phyloP scores from a whole-genome alignment of 2,113 vertebrate species.

The Hippoglossus stenolepis region DNA sequence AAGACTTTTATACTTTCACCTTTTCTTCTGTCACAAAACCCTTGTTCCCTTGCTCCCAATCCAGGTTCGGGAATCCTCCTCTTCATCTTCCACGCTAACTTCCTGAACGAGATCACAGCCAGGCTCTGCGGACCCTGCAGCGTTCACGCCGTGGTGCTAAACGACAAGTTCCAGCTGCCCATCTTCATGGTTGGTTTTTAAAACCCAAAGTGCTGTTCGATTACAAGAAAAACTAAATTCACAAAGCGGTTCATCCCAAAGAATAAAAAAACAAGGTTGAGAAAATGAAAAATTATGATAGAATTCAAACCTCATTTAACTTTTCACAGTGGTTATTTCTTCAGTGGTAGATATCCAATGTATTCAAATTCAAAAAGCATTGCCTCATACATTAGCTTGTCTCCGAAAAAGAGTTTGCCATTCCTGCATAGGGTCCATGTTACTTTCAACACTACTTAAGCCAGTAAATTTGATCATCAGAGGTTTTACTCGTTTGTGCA shows the following conservation, averaged over 20 bases:
- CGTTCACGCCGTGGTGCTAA: constrained; percentile 95
- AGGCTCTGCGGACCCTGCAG: constrained; percentile 94
- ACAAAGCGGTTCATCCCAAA: not conserved
- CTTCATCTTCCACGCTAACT: constrained; percentile 96
- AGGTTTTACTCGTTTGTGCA: too few species aligned
- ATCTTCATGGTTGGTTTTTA: constrained; percentile 89
- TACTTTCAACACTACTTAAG: too few species aligned
- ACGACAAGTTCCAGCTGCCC: constrained; percentile 97
- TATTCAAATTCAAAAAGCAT: too few species aligned
- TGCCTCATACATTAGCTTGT: too few species aligned
- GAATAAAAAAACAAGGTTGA: not conserved
- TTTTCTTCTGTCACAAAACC: not conserved
- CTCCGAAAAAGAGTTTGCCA: too few species aligned
- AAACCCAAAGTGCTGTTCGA: not conserved
- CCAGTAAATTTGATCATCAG: too few species aligned
- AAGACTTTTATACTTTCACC: not conserved
- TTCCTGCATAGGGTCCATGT: too few species aligned
- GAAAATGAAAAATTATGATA: not conserved
- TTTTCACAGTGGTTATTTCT: too few species aligned
- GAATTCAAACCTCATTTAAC: too few species aligned
- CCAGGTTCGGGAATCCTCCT: constrained; percentile 93
- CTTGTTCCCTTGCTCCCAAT: not conserved
- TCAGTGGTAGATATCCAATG: too few species aligned
- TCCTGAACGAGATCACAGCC: constrained; percentile 89
- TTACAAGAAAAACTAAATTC: not conserved